These are phyloP conservation scores for Tachysurus fulvidraco DNA, from an alignment of 2,113 vertebrate genomes.

Conservation along the genomic window DNA sequence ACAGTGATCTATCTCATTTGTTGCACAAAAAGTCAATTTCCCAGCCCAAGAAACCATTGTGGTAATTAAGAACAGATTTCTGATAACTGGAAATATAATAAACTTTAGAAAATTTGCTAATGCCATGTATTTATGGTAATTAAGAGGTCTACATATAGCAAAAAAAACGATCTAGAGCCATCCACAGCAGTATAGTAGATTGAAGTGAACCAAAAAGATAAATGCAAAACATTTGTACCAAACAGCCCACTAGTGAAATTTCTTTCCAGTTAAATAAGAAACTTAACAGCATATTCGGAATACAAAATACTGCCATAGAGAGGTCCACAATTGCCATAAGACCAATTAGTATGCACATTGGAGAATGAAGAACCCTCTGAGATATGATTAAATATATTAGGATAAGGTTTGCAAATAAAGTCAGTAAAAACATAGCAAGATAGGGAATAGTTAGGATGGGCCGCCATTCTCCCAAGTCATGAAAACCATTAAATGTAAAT, in stretches of 20 bases:
- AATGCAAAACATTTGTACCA: constrained; percentile 67
- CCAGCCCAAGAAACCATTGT: constrained; percentile 28
- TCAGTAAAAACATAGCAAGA: constrained; percentile 38
- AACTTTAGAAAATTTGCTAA: constrained; percentile 37
- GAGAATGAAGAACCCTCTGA: constrained; percentile 50
- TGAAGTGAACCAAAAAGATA: constrained; percentile 41
- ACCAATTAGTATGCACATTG: constrained; percentile 58
- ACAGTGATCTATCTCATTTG: constrained; percentile 44
- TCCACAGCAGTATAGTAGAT: constrained; percentile 39
- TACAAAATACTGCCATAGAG: neutral
- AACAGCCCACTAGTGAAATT: constrained; percentile 56
- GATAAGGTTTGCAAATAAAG: constrained; percentile 21
- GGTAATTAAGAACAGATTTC: constrained; percentile 21
- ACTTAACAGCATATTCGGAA: constrained; percentile 52
- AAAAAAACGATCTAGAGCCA: constrained; percentile 55
- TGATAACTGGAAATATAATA: constrained; percentile 10
- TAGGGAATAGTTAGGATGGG: constrained; percentile 33
- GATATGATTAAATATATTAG: constrained; percentile 46
- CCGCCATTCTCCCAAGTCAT: constrained; percentile 25
- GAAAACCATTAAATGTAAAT: constrained; percentile 36
- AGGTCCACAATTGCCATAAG: constrained; percentile 56
- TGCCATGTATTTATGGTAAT: constrained; percentile 48
- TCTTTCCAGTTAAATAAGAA: constrained; percentile 44
- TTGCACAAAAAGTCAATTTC: constrained; percentile 27
- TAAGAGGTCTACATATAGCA: constrained; percentile 62